phyloP scores from a whole-genome alignment of 2,797 vertebrate genomes.

The Ctenosaura bakeri region DNA sequence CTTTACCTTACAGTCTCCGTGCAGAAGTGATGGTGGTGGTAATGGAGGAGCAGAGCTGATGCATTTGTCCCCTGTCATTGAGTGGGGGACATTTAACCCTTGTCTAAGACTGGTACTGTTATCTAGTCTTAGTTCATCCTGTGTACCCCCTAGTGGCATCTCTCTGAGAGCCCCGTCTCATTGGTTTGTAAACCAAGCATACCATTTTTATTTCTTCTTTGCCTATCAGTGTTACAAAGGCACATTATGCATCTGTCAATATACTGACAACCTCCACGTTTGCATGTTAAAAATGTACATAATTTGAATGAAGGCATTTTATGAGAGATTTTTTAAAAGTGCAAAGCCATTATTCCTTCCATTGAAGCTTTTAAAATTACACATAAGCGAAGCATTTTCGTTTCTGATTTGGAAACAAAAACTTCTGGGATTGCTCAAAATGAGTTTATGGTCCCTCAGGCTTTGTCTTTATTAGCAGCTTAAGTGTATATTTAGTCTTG shows the following conservation, averaged over 20 bases:
- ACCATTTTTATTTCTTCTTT: conserved; percentile 67
- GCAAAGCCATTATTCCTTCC: conserved; percentile 73
- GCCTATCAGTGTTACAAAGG: conserved; percentile 63
- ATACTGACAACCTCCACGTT: conserved; percentile 58
- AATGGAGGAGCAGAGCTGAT: background rate
- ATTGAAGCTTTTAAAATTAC: conserved; percentile 80
- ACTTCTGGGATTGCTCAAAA: conserved; percentile 82
- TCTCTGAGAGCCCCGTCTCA: conserved; percentile 36
- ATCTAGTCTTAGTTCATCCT: background rate
- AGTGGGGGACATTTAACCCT: background rate
- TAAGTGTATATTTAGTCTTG: conserved; percentile 84
- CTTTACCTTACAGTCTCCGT: too few relatives aligned
- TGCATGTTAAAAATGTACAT: conserved; percentile 70
- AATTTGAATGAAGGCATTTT: conserved; percentile 81
- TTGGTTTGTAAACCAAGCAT: conserved; percentile 69
- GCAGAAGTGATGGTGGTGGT: too few relatives aligned
- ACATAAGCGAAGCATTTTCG: conserved; percentile 81
- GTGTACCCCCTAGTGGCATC: background rate
- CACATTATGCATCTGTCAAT: conserved; percentile 60
- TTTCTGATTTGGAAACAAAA: conserved; percentile 81
- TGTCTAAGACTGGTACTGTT: background rate
- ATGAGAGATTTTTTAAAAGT: conserved; percentile 79
- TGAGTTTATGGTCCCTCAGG: conserved; percentile 80
- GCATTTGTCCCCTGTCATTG: background rate
- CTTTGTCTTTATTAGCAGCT: conserved; percentile 85